These are phyloP conservation scores for Alosa sapidissima DNA, from an alignment of 2,797 vertebrate species.

Conservation along the genomic window DNA sequence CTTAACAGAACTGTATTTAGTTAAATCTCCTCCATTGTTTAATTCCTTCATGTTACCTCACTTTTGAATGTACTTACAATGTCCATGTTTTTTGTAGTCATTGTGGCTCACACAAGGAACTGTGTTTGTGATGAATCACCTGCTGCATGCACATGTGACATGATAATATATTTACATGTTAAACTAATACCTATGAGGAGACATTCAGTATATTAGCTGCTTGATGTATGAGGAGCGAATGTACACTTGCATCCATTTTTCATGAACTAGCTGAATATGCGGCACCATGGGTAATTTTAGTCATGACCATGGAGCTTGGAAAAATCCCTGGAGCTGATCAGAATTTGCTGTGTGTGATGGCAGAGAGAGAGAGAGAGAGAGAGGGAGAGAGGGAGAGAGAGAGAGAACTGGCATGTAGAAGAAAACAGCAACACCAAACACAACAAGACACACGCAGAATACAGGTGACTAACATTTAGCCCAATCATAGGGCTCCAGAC, in stretches of 20 bases:
- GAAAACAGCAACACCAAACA: neutral
- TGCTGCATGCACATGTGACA: neutral
- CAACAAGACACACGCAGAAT: neutral
- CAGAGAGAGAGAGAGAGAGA: neutral
- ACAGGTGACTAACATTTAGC: slow-evolving; percentile 6
- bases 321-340: neutral
- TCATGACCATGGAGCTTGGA: neutral
- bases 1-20: neutral
- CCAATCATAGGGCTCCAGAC: neutral
- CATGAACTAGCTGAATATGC: neutral
- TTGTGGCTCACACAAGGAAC: neutral
- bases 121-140: slow-evolving; percentile 6
- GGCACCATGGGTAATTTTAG: neutral
- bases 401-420: too few relatives aligned
- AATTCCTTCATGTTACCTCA: neutral
- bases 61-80: neutral
- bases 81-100: too few relatives aligned
- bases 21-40: neutral
- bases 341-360: neutral
- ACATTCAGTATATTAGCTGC: neutral
- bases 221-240: neutral
- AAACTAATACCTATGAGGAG: neutral
- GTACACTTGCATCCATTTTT: neutral
- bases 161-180: neutral
- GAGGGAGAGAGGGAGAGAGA: too few relatives aligned